Evolutionary conservation across 2,797 vertebrate species (phyloP).

Genomic region (Decapterus maruadsi): DNA sequence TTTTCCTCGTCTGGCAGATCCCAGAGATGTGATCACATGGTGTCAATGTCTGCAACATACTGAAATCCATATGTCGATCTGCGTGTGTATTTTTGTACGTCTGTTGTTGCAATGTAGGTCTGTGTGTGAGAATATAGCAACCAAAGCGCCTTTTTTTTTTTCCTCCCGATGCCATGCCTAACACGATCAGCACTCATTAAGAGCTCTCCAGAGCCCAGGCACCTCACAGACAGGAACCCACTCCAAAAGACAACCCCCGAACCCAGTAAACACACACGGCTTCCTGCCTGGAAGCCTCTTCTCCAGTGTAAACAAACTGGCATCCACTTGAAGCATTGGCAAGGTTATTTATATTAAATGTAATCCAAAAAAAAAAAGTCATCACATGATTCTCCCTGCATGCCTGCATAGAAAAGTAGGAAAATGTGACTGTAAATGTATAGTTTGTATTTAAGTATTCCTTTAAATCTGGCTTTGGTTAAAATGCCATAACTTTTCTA

Average conservation of each 20-base stretch:
- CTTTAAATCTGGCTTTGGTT: background rate
- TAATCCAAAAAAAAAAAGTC: constrained; percentile 43
- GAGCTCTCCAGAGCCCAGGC: constrained; percentile 71
- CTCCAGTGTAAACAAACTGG: constrained; percentile 72
- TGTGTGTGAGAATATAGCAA: constrained; percentile 42
- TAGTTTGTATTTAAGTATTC: background rate
- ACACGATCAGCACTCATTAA: constrained; percentile 79
- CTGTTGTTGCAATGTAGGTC: constrained; percentile 1
- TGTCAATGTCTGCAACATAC: constrained; percentile 5
- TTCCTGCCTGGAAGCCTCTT: constrained; percentile 59
- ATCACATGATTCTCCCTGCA: constrained; percentile 14
- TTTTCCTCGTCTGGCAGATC: background rate
- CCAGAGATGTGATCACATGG: constrained; percentile 17
- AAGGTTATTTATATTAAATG: constrained; percentile 51
- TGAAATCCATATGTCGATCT: constrained; percentile 9
- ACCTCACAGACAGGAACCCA: constrained; percentile 68
- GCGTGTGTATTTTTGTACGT: constrained; percentile 20
- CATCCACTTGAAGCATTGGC: constrained; percentile 64
- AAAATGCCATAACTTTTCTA: background rate
- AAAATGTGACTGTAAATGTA: background rate
- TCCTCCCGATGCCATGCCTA: constrained; percentile 57
- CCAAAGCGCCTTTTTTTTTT: constrained; percentile 40
- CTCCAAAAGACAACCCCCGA: constrained; percentile 71
- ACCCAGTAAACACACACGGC: constrained; percentile 58
- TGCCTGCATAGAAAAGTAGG: constrained; percentile 6